Percentiles rank a stretch among this genome's conserved stretches.
Conservation (phyloP, 1,140 invertebrate genomes). For the Ctenoplectra terminalis region DNA sequence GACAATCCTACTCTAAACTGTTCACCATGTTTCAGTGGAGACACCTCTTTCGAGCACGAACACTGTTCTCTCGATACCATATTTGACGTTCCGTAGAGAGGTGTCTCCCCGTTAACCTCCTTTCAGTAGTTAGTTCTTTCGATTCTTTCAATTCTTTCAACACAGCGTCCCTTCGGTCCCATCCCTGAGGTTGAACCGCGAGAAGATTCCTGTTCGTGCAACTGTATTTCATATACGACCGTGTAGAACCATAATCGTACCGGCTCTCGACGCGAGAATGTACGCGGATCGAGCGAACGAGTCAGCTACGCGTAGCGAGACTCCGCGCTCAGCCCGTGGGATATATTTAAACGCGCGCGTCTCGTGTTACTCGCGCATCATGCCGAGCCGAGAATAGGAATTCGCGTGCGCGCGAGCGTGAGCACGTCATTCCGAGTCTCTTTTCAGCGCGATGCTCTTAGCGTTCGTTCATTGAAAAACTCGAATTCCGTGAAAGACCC, state of each 20-base stretch:
- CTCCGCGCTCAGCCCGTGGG: conserved; percentile 57
- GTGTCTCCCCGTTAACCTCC: neutral
- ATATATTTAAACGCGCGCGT: conserved; percentile 76
- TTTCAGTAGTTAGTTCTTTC: no score
- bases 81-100: neutral
- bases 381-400: conserved; percentile 72
- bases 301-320: conserved; percentile 3
- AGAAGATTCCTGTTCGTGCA: neutral
- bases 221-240: neutral
- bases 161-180: no score
- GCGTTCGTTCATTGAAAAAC: conserved; percentile 25
- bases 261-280: neutral
- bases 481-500: neutral
- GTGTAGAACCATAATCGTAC: conserved; percentile 49
- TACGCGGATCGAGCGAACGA: conserved; percentile 22
- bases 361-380: conserved; percentile 77
- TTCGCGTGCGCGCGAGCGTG: conserved; percentile 42
- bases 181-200: neutral
- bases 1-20: neutral
- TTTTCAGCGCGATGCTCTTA: conserved; percentile 19
- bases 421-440: conserved; percentile 46
- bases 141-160: no score
- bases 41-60: neutral
- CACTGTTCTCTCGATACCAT: neutral
- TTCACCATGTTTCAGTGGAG: neutral